Conservation (phyloP, 2,797 vertebrate genomes). For the Denticeps clupeoides region DNA sequence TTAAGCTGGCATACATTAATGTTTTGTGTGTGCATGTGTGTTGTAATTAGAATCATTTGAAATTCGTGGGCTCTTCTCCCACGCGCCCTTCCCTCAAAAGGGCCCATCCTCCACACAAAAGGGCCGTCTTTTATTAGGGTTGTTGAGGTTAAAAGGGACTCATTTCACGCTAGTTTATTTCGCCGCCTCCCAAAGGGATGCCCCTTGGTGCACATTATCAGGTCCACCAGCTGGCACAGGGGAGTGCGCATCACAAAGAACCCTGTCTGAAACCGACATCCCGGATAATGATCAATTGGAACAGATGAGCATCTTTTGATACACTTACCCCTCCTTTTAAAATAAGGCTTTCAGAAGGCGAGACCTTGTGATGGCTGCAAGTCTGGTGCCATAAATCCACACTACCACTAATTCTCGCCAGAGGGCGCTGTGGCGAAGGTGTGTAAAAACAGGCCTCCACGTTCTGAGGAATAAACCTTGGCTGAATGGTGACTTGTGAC, state of each 20-base stretch:
- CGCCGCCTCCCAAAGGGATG: conserved; percentile 49
- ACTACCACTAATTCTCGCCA: too few relatives aligned
- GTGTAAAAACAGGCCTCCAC: too few relatives aligned
- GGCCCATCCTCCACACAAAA: conserved; percentile 26
- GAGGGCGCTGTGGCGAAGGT: too few relatives aligned
- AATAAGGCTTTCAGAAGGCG: background rate
- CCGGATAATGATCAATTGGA: conserved; percentile 24
- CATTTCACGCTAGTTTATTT: conserved; percentile 67
- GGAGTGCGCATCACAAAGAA: conserved; percentile 17
- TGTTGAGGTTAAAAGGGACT: conserved; percentile 58
- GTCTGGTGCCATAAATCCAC: too few relatives aligned
- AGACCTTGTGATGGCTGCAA: too few relatives aligned
- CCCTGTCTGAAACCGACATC: conserved; percentile 8
- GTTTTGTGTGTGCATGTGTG: conserved; percentile 7
- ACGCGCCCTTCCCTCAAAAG: conserved; percentile 13
- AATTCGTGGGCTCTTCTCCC: background rate
- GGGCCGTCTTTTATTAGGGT: conserved; percentile 30
- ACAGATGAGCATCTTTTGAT: conserved; percentile 14
- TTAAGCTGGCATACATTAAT: too few relatives aligned
- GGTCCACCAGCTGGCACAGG: conserved; percentile 52
- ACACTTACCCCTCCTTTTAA: background rate
- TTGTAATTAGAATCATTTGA: background rate
- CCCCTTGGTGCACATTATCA: conserved; percentile 50
- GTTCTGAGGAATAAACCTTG: too few relatives aligned
- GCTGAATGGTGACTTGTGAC: too few relatives aligned